These are phyloP conservation scores for Mus pahari DNA, from an alignment of 2,113 vertebrate genomes.

Conservation along the genomic window DNA sequence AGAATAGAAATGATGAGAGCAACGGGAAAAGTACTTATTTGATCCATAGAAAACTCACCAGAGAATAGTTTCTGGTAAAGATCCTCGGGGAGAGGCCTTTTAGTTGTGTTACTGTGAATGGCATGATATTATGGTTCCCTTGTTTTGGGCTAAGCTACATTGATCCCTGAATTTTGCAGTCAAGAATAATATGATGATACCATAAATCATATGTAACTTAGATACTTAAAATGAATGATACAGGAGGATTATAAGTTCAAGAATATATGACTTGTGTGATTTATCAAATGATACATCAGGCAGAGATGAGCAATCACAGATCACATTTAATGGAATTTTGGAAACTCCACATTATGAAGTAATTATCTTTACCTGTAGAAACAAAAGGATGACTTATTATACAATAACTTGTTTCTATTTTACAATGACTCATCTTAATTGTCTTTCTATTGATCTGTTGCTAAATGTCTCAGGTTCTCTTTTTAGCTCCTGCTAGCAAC, in stretches of 20 bases:
- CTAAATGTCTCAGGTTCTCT: not conserved
- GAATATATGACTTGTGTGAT: slow-evolving; percentile 63
- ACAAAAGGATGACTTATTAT: slow-evolving; percentile 55
- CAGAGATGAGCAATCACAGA: slow-evolving; percentile 69
- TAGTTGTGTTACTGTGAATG: not conserved
- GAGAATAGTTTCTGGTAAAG: not conserved
- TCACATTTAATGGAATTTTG: slow-evolving; percentile 64
- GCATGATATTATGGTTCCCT: not conserved
- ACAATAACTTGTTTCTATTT: slow-evolving; percentile 15
- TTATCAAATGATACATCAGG: slow-evolving; percentile 72
- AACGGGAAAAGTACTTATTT: not conserved
- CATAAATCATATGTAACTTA: not conserved
- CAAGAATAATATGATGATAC: not conserved
- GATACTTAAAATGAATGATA: not conserved
- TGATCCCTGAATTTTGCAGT: not conserved
- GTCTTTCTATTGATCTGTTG: not conserved
- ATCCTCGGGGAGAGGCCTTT: not conserved
- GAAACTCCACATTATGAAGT: slow-evolving; percentile 56
- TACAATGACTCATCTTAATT: not conserved
- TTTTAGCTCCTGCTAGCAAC: not conserved
- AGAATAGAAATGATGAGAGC: not conserved
- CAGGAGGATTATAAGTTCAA: slow-evolving; percentile 70
- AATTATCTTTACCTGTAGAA: slow-evolving; percentile 57
- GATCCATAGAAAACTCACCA: not conserved
- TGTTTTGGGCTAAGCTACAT: not conserved